phyloP scores from a whole-genome alignment of 2,113 vertebrate genomes.

The Procapra przewalskii region DNA sequence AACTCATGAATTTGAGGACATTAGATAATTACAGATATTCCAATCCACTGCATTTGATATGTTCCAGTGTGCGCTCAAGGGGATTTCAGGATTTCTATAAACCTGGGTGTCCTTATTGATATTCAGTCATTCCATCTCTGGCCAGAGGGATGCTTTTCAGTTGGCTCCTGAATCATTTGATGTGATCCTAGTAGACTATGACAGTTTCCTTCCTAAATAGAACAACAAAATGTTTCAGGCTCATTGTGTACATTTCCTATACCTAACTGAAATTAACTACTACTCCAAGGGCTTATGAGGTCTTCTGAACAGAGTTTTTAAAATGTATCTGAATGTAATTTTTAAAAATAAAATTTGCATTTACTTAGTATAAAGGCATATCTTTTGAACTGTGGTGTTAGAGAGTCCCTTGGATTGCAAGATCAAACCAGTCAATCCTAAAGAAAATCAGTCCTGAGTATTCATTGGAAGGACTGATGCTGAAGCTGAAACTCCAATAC shows the following conservation, averaged over 20 bases:
- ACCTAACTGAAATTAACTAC: neutral
- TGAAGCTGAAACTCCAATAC: neutral
- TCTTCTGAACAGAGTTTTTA: neutral
- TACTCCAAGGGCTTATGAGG: neutral
- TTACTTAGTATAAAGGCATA: neutral
- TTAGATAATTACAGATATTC: neutral
- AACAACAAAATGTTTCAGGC: neutral
- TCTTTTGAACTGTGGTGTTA: neutral
- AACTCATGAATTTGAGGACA: neutral
- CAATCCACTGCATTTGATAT: neutral
- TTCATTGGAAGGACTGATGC: neutral
- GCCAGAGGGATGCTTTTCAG: neutral
- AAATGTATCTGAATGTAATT: neutral
- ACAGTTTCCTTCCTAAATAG: neutral
- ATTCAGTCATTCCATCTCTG: neutral
- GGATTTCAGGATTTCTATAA: neutral
- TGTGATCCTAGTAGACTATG: neutral
- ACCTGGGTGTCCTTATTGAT: neutral
- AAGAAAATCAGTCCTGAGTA: neutral
- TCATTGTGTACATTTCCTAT: neutral
- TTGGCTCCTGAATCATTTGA: neutral
- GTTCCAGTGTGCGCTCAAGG: neutral
- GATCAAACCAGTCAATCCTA: neutral
- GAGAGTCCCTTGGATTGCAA: neutral
- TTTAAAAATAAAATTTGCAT: neutral